Conservation (phyloP, 2,797 vertebrate species). For the Takifugu rubripes region DNA sequence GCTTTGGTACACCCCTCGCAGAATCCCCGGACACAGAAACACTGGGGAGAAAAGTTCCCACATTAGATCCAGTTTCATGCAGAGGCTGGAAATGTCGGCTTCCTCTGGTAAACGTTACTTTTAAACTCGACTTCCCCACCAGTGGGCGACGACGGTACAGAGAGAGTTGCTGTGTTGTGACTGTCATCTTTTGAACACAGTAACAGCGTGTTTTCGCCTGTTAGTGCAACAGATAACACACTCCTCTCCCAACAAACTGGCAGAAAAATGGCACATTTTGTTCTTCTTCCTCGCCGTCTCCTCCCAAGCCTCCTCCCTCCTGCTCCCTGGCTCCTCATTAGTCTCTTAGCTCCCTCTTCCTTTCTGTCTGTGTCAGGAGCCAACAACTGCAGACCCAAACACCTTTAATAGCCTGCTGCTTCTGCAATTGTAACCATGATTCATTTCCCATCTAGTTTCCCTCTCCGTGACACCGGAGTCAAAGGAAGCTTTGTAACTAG, state of each 20-base stretch:
- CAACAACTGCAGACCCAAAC: constrained; percentile 43
- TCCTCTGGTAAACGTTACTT: constrained; percentile 39
- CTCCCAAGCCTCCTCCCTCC: constrained; percentile 43
- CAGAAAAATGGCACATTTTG: constrained; percentile 66
- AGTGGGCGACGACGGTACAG: constrained; percentile 48
- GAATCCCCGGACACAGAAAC: constrained; percentile 95
- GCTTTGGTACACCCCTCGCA: constrained; percentile 95
- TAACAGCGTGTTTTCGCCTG: constrained; percentile 43
- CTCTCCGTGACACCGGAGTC: constrained; percentile 35
- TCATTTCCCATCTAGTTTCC: constrained; percentile 57
- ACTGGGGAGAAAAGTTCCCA: constrained; percentile 71
- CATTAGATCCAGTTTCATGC: constrained; percentile 23
- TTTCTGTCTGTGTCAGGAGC: constrained; percentile 66
- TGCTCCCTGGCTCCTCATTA: constrained; percentile 61
- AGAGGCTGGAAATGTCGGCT: constrained; percentile 26
- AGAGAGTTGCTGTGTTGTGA: constrained; percentile 50
- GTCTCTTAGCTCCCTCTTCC: constrained; percentile 58
- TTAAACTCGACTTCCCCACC: constrained; percentile 33
- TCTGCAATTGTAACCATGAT: constrained; percentile 67
- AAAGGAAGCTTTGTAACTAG: constrained; percentile 61
- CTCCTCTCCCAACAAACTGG: constrained; percentile 38
- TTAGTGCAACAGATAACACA: constrained; percentile 57
- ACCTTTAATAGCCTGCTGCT: constrained; percentile 66
- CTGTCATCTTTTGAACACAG: constrained; percentile 47
- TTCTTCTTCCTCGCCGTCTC: constrained; percentile 43